phyloP scores from a whole-genome alignment of 2,888 invertebrate genomes.

The Stenolophus ochropezus region DNA sequence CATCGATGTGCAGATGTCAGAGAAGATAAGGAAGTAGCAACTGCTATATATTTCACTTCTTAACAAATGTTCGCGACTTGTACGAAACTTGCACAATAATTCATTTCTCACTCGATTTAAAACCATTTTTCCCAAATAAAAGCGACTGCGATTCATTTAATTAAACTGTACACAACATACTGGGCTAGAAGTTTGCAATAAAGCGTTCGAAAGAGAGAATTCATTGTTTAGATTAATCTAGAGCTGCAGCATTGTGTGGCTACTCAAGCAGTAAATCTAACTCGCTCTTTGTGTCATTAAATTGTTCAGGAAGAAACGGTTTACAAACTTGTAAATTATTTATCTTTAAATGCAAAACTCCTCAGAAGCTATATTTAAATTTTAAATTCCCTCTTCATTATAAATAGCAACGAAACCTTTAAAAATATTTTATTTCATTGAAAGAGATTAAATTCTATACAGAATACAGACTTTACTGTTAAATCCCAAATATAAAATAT shows the following conservation, averaged over 20 bases:
- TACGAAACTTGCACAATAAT: not conserved
- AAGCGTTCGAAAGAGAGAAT: not conserved
- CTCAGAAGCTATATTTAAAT: not conserved
- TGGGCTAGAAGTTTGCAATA: not conserved
- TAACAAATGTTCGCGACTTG: not conserved
- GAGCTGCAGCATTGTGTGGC: too few species aligned
- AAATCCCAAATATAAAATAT: too few species aligned
- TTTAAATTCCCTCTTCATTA: not conserved
- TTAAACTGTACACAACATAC: not conserved
- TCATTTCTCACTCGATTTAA: conserved; percentile 1
- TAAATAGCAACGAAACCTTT: too few species aligned
- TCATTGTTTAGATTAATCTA: too few species aligned
- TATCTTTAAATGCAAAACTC: not conserved
- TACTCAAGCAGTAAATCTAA: not conserved
- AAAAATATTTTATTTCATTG: too few species aligned
- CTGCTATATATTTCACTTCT: not conserved
- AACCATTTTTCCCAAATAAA: not conserved
- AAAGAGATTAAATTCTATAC: too few species aligned
- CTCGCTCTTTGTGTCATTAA: not conserved
- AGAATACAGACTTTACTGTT: too few species aligned
- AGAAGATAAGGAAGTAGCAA: too few species aligned
- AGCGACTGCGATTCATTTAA: not conserved
- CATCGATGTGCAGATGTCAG: too few species aligned
- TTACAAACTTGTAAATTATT: conserved; percentile 1
- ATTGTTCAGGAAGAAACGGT: not conserved